Base-by-base conservation (phyloP, 2,888 invertebrate species). In the Piscicola geometra region DNA sequence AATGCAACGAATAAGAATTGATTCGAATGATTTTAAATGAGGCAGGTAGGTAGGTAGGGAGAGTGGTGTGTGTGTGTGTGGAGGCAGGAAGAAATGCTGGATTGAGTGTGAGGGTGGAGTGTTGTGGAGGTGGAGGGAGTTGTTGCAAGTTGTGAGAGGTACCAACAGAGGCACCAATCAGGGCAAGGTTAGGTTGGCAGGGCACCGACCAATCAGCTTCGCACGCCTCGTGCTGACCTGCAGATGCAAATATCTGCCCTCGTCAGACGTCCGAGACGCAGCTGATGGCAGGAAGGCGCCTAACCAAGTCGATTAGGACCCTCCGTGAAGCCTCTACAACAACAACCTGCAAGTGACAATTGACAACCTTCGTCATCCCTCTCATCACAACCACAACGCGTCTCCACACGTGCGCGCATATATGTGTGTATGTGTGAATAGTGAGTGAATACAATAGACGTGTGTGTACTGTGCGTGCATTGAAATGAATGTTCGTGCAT, bases 221-320 rank as follows among this genome's bases (percentile, higher is more conserved):
- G 60, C 12, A 56, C 60, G 60, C 60, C 60, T 18, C n/a, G 60
- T 5, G 12, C 21, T 56, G 21, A 25, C 3, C 60, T 56, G 60
- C 25, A 56, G 60, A 56, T 56, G 5, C 15, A 41, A 41, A 41
- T 41, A 41, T 41, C 41, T 41, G 41, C 41, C 41, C 41, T 15
- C 15, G 41, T 41, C 41, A 41, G 41, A 41, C 41, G 41, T 41
- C 41, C 41, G 60, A 56, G 60, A 25, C 15, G 3, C 3, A 56
- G 60, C 60, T 56, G 60, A 56, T n/a, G 9, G 60, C 3, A 9
- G 5, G 60, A 56, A 25, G 60, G 60, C 9, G 60, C 60, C 60
- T 56, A 56, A 56, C 60, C 60, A 56, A 56, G 25, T 18, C 25
- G 60, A 56, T 56, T 56, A 56, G 60, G 60, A 56, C 21, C 60